Base-by-base conservation (phyloP, 2,113 vertebrate species). In the Corynorhinus townsendii region DNA sequence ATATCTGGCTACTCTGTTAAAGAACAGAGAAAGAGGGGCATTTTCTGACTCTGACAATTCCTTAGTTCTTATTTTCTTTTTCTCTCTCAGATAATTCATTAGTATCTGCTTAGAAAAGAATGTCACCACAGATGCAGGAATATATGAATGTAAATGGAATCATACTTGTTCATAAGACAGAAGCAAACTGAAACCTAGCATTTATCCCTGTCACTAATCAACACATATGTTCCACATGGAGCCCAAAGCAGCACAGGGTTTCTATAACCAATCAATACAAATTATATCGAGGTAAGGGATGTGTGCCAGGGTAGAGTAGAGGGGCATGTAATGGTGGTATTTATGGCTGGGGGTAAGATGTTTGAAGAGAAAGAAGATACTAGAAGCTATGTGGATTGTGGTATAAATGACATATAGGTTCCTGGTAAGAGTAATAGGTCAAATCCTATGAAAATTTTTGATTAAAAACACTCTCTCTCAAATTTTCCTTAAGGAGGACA, bases 401-500 rank as follows among this genome's bases (percentile, higher is more conserved):
- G 6, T 72, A 0, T 35, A 92, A 90, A 69, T 59, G 14, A 5
- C 7, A 40, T 19, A n/a, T 14, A 22, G 3, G 10, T n/a, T 49
- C 38, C 9, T 30, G 26, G 10, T 64, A 66, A 69, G 43, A 77
- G 8, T 84, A 24, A 86, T 79, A 7, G 4, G 12, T 45, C n/a
- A 92, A 89, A 68, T 93, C 91, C 49, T 93, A 91, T 45, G 28
- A 87, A 73, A 95, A 49, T 2, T 3, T 1, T 86, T 85, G 10
- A 86, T 93, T 35, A 83, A 83, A 81, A 94, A 77, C 4, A 90
- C 4, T 15, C 69, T 73, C 68, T 73, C 3, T 76, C 16, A 35
- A 94, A 77, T 89, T 40, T 68, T 30, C 81, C 24, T 85, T 0
- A 19, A 91, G 52, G 71, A 92, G 54, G 26, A 86, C 96, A 95